Evolutionary conservation across 2,888 invertebrate genomes (phyloP).

Genomic region (Sicus ferrugineus): DNA sequence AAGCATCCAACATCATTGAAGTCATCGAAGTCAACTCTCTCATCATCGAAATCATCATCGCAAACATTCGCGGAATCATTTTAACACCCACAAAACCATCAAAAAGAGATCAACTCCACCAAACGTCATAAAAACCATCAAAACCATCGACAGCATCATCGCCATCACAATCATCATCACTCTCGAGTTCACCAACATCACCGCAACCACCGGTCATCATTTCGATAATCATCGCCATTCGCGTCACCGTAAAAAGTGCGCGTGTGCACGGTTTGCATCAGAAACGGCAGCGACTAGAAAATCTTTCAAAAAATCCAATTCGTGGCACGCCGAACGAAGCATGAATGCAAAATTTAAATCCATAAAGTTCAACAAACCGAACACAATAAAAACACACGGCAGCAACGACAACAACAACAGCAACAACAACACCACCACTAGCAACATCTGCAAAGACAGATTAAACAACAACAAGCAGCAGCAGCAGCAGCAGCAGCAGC

Average conservation of each 20-base stretch:
- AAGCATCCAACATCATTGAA: too few relatives aligned
- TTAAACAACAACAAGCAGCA: not conserved
- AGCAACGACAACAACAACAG: constrained; percentile 18
- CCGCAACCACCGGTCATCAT: not conserved
- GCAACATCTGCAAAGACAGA: constrained; percentile 16
- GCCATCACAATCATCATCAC: too few relatives aligned
- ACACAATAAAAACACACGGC: not conserved
- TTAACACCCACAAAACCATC: too few relatives aligned
- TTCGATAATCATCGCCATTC: not conserved
- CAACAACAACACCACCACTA: not conserved
- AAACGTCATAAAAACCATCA: too few relatives aligned
- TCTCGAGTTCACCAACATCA: not conserved
- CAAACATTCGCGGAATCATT: too few relatives aligned
- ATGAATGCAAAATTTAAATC: constrained; percentile 7
- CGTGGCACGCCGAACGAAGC: constrained; percentile 1
- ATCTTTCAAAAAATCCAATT: constrained; percentile 12
- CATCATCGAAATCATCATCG: too few relatives aligned
- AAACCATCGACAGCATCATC: not conserved
- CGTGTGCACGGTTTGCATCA: not conserved
- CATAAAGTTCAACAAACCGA: constrained; percentile 26
- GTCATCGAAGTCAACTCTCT: too few relatives aligned
- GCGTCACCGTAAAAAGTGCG: constrained; percentile 1
- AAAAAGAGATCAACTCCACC: too few relatives aligned
- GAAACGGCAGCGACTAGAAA: not conserved
- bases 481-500: not conserved